Evolutionary conservation across 2,888 invertebrate species (phyloP), one percentile per base, ranked within the genome.

Genomic region (Molorchus minor): DNA sequence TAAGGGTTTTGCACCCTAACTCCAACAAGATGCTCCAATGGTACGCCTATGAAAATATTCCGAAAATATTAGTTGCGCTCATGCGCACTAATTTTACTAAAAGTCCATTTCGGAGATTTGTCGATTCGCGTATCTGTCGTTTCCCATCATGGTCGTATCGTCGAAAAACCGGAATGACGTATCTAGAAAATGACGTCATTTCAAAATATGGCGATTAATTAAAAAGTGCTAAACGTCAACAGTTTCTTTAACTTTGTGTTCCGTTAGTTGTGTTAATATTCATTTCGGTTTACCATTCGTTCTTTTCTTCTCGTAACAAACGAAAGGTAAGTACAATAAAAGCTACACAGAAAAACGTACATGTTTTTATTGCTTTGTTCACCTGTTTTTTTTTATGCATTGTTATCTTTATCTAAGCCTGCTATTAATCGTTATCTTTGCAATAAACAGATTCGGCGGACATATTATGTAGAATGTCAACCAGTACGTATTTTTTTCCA

Each of bases 401-500:
- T 29, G 16, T 40, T 51, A 17, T 51, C 41, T 52, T 25, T 52
- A 47, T 47, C 47, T 29, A 20, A 35, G 20, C 13, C n/a, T n/a
- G n/a, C n/a, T n/a, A n/a, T n/a, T n/a, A n/a, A n/a, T n/a, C n/a
- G n/a, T n/a, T n/a, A n/a, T n/a, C n/a, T n/a, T n/a, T n/a, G n/a
- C n/a, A 19, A 20, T 21, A 7, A 15, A 20, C 15, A 10, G 47
- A 20, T 36, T 29, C 36, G 38, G 20, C 13, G 19, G 35, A 20
- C 47, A 38, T 25, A 29, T 25, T 33, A 40, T 17, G 12, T 21
- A 46, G 38, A 43, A 66, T 67, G 66, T 51, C 62, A 19, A 55
- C 49, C 35, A 62, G n/a, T n/a, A n/a, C n/a, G n/a, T n/a, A n/a
- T n/a, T 64, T 54, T 44, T 64, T 64, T 40, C 46, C 61, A 58